Base-by-base conservation (phyloP, 2,113 vertebrate genomes). In the Rhynchopsitta pachyrhyncha region DNA sequence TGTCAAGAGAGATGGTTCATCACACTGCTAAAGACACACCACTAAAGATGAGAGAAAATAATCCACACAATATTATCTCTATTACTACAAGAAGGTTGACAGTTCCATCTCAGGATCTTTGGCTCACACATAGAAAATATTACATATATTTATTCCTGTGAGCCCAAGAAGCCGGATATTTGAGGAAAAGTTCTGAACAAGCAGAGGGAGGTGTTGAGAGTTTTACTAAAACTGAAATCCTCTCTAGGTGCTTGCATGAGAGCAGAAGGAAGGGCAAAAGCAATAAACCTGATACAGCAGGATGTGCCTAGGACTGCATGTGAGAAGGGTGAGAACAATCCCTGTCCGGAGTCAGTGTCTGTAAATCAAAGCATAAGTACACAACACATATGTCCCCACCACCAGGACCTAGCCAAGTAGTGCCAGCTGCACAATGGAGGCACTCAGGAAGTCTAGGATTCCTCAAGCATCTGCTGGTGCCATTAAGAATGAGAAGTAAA, bases 401-500 rank as follows among this genome's bases (percentile, higher is more conserved):
- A 52, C 94, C 96, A 97, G 97, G 97, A 97, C 97, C 93, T 68
- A 96, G 79, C 97, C 97, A 97, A 97, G 97, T 92, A 41, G 93
- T 95, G 92, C 97, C 98, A 98, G 98, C 98, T 98, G 97, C 70
- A 75, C 41, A 14, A 90, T 94, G 96, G 96, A 97, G 97, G 91
- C 91, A 1, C 95, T 95, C 97, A 98, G 98, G 97, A 98, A 98
- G 97, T 97, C 79, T 96, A 97, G 95, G 96, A 98, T 98, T 98
- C 97, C 96, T 97, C 94, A 94, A 96, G 98, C 98, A 98, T 98
- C 98, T 98, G 97, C 96, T 98, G 96, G 82, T 96, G 97, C 97
- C 97, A 98, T 98, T 98, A 98, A 98, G 97, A 97, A 97, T 62
- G 96, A 97, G 97, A 98, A 98, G 95, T 97, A 98, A 98, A 98